Evolutionary conservation across 2,797 vertebrate genomes (phyloP).

Genomic region (Rhinichthys osculus): DNA sequence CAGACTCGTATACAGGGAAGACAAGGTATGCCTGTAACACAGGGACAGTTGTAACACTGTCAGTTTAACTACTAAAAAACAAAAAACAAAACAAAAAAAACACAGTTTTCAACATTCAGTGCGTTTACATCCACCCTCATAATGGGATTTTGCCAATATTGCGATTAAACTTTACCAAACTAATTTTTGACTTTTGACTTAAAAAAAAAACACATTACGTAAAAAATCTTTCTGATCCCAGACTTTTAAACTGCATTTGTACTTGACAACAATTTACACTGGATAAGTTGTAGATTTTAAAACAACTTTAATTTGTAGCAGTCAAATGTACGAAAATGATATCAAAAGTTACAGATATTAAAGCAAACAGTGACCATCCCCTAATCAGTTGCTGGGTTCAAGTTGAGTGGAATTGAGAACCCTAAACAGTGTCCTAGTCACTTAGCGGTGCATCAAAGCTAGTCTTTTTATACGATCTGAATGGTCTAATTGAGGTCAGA

Average conservation of each 20-base stretch:
- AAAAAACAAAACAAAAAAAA: no score
- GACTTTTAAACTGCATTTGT: background rate
- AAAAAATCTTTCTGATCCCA: no score
- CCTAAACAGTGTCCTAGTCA: background rate
- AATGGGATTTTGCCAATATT: no score
- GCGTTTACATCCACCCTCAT: no score
- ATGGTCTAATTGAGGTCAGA: constrained; percentile 35
- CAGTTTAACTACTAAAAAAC: background rate
- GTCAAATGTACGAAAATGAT: background rate
- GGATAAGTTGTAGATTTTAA: no score
- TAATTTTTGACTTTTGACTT: background rate
- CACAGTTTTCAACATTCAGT: no score
- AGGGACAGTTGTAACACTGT: background rate
- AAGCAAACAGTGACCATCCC: background rate
- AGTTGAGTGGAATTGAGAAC: background rate
- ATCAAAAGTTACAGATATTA: background rate
- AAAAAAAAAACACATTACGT: no score
- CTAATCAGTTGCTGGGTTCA: background rate
- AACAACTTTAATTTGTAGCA: background rate
- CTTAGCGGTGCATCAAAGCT: constrained; percentile 8
- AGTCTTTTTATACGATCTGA: constrained; percentile 24
- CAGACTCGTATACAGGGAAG: background rate
- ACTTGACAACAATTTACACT: background rate
- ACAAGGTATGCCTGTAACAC: background rate
- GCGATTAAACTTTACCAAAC: no score